Evolutionary conservation across 2,888 invertebrate genomes (phyloP), one percentile per base, ranked within the genome.

Genomic region (Caenorhabditis plicata): DNA sequence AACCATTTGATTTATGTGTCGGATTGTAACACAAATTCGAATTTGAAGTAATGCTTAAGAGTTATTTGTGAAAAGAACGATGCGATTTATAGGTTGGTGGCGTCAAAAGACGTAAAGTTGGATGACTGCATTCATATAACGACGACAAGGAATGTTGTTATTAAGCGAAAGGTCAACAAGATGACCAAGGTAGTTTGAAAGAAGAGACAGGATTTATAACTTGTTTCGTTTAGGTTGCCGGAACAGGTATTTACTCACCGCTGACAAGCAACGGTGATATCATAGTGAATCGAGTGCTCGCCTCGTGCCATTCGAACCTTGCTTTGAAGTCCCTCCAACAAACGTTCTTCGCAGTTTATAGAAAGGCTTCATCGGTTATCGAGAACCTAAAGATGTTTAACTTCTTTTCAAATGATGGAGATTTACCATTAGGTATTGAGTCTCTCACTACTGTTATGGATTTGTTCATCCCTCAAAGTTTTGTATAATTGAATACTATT

Each of bases 231-330:
- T n/a, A 57, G 64, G 61, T 74, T 3, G 25, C 53, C 15, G 68
- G 63, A 22, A 41, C 26, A 4, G 78, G 78, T 20, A 76, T 76
- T 49, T 78, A 76, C 48, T 74, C 78, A 2, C 78, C 78, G 8
- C 60, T 78, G 41, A 78, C 78, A 1, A 55, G 70, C 0, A 69
- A 66, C 7, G 77, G 78, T n/a, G 75, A 78, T 54, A 69, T 78
- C 44, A 49, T 78, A 26, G 78, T 79, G 27, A 78, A 79, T 54
- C 63, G 65, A 15, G 63, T 78, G n/a, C 56, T 78, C 29, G 68
- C 75, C 1, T 77, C 77, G 22, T 78, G 78, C 44, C 78, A 78
- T 45, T 73, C 71, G 29, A 78, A 77, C 45, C 32, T 69, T 23
- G 68, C 62, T 1, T 31, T 68, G 33, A 69, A 70, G 52, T 70